phyloP scores from a whole-genome alignment of 2,113 vertebrate genomes.

The Halcyon malimbica region DNA sequence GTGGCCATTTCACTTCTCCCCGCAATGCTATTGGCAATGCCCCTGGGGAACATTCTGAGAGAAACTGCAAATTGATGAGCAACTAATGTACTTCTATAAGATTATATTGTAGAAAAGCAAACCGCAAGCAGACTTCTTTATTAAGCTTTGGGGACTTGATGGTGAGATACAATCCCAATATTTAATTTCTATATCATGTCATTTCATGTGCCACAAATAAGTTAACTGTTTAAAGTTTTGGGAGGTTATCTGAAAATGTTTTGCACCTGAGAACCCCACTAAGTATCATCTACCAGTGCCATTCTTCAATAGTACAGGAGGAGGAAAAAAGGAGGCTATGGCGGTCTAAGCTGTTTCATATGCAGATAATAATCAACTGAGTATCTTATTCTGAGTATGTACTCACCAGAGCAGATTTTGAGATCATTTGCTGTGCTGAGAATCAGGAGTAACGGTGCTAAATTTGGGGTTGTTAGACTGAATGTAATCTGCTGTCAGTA shows the following conservation, averaged over 20 bases:
- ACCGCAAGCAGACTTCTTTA: background rate
- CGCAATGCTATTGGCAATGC: background rate
- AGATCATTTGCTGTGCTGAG: background rate
- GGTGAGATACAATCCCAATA: background rate
- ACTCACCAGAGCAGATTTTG: background rate
- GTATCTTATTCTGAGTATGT: background rate
- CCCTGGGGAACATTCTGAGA: background rate
- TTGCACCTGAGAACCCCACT: background rate
- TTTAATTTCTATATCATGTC: background rate
- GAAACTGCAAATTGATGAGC: conserved; percentile 15
- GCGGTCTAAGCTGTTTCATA: background rate
- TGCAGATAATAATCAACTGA: background rate
- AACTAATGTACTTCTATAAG: background rate
- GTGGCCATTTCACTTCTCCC: background rate
- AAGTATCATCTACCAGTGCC: background rate
- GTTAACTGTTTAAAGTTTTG: background rate
- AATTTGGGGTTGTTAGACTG: background rate
- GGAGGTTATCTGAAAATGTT: background rate
- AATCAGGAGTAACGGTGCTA: background rate
- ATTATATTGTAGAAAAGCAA: background rate
- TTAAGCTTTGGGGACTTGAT: background rate
- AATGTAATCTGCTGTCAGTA: background rate
- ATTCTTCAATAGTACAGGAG: background rate
- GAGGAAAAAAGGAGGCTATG: background rate
- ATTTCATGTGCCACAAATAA: background rate